Conservation (phyloP, 2,888 invertebrate genomes). For the Eupithecia centaureata region DNA sequence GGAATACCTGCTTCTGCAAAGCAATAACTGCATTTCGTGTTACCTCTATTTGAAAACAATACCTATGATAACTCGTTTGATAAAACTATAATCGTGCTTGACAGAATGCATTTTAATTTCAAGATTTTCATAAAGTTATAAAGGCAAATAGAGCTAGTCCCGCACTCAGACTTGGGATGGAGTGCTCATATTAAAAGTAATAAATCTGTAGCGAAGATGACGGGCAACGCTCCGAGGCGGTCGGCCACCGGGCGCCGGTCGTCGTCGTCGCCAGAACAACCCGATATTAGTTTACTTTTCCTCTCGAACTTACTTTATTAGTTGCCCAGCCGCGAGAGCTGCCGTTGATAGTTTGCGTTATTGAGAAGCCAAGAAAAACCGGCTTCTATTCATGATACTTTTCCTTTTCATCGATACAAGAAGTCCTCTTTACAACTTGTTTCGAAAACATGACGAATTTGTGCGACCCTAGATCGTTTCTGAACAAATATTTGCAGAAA, state of each 20-base stretch:
- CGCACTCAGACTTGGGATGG: conserved; percentile 60
- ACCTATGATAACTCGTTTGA: not conserved
- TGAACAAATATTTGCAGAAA: conserved; percentile 22
- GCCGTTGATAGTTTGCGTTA: conserved; percentile 78
- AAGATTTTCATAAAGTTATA: conserved; percentile 35
- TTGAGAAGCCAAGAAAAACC: conserved; percentile 69
- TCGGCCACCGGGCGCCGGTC: conserved; percentile 47
- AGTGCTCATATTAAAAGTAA: conserved; percentile 77
- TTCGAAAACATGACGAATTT: conserved; percentile 8
- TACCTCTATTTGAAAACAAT: not conserved
- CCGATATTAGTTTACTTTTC: conserved; percentile 85
- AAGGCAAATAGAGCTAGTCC: conserved; percentile 54
- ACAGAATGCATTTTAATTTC: not conserved
- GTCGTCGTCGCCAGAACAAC: conserved; percentile 68
- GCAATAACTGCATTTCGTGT: not conserved
- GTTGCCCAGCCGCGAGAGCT: conserved; percentile 74
- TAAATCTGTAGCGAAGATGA: conserved; percentile 74
- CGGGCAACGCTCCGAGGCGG: conserved; percentile 46
- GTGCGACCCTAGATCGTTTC: conserved; percentile 11
- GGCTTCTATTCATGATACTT: conserved; percentile 34
- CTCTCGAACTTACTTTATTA: conserved; percentile 83
- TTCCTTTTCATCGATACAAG: conserved; percentile 9
- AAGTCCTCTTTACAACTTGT: conserved; percentile 2
- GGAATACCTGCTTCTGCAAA: too few relatives aligned
- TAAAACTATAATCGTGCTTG: not conserved